Conservation (phyloP, 2,797 vertebrate species). For the Rhabdomys pumilio region DNA sequence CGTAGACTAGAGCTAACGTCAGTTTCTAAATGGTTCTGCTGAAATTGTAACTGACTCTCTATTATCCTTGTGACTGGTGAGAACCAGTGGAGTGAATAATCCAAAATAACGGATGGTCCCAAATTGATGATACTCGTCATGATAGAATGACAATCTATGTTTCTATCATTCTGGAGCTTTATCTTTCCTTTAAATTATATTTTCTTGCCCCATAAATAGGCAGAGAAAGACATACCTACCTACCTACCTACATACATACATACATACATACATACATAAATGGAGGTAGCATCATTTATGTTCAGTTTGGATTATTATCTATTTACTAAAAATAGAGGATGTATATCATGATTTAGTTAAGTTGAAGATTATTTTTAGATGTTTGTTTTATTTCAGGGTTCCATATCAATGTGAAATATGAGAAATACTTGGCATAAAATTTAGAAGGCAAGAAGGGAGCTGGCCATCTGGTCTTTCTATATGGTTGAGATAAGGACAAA, state of each 20-base stretch:
- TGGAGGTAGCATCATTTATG: background rate
- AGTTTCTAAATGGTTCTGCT: constrained; percentile 42
- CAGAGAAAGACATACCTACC: background rate
- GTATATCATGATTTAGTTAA: background rate
- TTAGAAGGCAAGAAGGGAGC: background rate
- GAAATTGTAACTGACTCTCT: constrained; percentile 48
- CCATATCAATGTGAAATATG: too few species aligned
- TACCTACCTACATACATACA: too few species aligned
- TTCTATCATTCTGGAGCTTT: background rate
- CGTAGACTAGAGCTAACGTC: background rate
- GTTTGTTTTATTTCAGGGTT: background rate
- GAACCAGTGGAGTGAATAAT: constrained; percentile 67
- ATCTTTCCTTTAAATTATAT: constrained; percentile 18
- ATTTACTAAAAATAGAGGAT: background rate
- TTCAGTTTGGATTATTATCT: background rate
- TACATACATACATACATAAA: background rate
- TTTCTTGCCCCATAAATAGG: background rate
- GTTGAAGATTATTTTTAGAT: background rate
- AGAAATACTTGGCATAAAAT: background rate
- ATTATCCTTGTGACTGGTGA: constrained; percentile 18
- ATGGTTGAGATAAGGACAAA: background rate
- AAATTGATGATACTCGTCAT: constrained; percentile 46
- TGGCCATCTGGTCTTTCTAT: background rate
- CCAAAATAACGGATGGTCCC: constrained; percentile 42
- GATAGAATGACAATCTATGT: constrained; percentile 13